phyloP scores from a whole-genome alignment of 2,888 invertebrate species.

The Galerucella calmariensis region DNA sequence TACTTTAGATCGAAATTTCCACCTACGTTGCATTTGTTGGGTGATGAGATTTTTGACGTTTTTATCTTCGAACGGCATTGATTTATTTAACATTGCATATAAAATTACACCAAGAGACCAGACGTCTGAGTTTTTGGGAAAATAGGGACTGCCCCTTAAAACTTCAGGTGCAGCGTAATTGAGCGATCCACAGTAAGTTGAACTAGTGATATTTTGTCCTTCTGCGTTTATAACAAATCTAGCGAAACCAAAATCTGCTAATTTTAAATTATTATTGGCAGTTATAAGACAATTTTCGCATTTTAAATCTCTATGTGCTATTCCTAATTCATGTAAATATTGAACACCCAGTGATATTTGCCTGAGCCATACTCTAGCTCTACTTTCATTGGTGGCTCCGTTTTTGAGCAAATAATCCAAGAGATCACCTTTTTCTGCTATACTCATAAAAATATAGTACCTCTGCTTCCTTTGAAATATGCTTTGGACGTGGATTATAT shows the following conservation, averaged over 20 bases:
- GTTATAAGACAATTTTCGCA: constrained; percentile 84
- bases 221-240: constrained; percentile 64
- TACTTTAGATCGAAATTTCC: constrained; percentile 76
- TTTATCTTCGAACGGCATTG: constrained; percentile 84
- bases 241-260: constrained; percentile 89
- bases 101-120: constrained; percentile 85
- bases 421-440: constrained; percentile 84
- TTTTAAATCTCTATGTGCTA: constrained; percentile 84
- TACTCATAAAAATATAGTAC: constrained; percentile 81
- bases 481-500: constrained; percentile 80
- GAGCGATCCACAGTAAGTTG: constrained; percentile 88
- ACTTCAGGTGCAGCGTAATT: constrained; percentile 91
- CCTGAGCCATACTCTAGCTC: constrained; percentile 76
- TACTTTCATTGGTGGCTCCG: constrained; percentile 75
- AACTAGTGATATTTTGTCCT: constrained; percentile 68
- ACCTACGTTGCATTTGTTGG: constrained; percentile 72
- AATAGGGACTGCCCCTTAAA: constrained; percentile 76
- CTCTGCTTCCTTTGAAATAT: constrained; percentile 77
- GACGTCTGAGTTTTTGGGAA: constrained; percentile 78
- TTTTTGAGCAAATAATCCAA: constrained; percentile 77
- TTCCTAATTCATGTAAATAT: constrained; percentile 78
- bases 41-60: constrained; percentile 78
- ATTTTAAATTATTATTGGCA: constrained; percentile 79
- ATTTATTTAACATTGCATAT: constrained; percentile 85
- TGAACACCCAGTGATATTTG: constrained; percentile 76